Evolutionary conservation across 2,113 vertebrate genomes (phyloP).

Genomic region (Neolamprologus modestus): DNA sequence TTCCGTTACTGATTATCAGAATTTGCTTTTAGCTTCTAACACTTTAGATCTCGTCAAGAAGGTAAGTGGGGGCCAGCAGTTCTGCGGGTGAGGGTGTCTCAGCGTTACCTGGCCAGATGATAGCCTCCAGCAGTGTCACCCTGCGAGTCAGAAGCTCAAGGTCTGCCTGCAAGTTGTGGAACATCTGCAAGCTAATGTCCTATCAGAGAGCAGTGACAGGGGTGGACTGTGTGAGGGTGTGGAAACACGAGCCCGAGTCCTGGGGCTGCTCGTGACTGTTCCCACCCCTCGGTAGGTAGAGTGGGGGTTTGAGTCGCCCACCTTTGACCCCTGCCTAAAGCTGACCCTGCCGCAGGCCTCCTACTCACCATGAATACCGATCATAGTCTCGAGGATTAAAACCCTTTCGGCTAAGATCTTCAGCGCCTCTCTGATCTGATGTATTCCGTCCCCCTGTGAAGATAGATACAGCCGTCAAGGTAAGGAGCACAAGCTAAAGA

Average conservation of each 20-base stretch:
- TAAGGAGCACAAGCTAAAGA: slow-evolving; percentile 70
- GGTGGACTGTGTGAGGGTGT: slow-evolving; percentile 49
- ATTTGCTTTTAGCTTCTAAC: not conserved
- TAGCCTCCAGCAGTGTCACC: slow-evolving; percentile 98
- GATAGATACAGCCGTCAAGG: slow-evolving; percentile 94
- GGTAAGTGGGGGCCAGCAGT: slow-evolving; percentile 5
- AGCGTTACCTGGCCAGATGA: slow-evolving; percentile 98
- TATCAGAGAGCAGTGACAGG: slow-evolving; percentile 89
- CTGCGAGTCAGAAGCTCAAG: slow-evolving; percentile 98
- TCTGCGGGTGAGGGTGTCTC: slow-evolving; percentile 46
- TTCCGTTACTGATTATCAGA: not conserved
- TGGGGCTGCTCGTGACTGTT: slow-evolving; percentile 51
- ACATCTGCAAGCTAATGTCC: slow-evolving; percentile 97
- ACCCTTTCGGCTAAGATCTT: slow-evolving; percentile 99
- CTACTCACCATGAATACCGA: slow-evolving; percentile 99
- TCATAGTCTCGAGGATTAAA: slow-evolving; percentile 99
- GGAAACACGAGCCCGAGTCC: slow-evolving; percentile 53
- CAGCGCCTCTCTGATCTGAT: slow-evolving; percentile 98
- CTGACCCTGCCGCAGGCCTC: slow-evolving; percentile 71
- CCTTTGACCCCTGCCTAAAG: slow-evolving; percentile 63
- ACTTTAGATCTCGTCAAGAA: not conserved
- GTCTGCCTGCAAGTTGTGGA: slow-evolving; percentile 92
- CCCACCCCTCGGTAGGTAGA: slow-evolving; percentile 27
- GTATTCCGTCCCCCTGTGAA: slow-evolving; percentile 97
- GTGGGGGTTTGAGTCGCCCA: slow-evolving; percentile 15